Base-by-base conservation (phyloP, 2,888 invertebrate genomes). In the Caenorhabditis auriculariae region DNA sequence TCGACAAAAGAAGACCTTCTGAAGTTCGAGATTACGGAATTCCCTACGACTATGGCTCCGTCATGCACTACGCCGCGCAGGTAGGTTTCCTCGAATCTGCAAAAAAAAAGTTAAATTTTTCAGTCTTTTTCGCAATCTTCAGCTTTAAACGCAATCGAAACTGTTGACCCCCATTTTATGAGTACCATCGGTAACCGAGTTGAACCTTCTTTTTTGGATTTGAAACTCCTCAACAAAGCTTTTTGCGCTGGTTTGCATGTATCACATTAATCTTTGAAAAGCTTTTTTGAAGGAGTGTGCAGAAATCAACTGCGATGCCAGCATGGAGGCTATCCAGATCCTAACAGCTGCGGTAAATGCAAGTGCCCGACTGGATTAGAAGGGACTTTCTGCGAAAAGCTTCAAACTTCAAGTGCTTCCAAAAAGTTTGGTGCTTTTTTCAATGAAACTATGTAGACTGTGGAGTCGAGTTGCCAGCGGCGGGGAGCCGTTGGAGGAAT, bases 291-390 rank as follows among this genome's bases (percentile, higher is more conserved):
- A 70, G 72, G 56, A 21, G 46, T 53, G 12, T 70, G 72, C 24
- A 42, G 49, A 23, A 53, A 54, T 43, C n/a, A 44, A 9, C 65
- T 80, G 6, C 54, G 64, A 6, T 80, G 80, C 26, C 66, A 67
- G 51, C 72, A 78, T 52, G 73, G 72, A 6, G 80, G 80, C 23
- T 80, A 80, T 49, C 64, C 76, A 15, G 69, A 80, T 37, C 78
- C 80, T 17, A 80, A 80, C 58, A 70, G 72, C 46, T 80, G 80
- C 46, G 32, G 54, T 15, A 49, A 42, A 21, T 80, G 80, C 58
- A 69, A 71, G 52, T 80, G 80, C 49, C 80, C 80, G 1, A 61
- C 59, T n/a, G 80, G 80, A 7, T 53, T 72, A 9, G 76, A 70
- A 23, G 80, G 80, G 17, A 50, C 56, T 7, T 60, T 52, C 46